These are phyloP conservation scores for Catocala nupta DNA, from an alignment of 2,888 invertebrate species.

Conservation along the genomic window DNA sequence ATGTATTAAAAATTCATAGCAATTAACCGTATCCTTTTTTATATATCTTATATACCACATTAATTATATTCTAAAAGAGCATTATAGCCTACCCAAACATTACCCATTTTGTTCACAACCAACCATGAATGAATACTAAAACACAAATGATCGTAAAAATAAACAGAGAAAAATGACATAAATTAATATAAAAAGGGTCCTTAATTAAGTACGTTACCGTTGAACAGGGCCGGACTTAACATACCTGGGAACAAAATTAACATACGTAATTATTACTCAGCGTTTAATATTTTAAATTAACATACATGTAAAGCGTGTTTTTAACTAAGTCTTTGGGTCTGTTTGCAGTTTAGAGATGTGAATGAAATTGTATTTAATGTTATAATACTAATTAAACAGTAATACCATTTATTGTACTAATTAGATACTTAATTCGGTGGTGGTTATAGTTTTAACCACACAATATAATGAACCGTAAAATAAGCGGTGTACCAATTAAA, in stretches of 20 bases:
- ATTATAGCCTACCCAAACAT: not conserved
- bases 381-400: too few species aligned
- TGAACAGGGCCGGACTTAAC: slow-evolving; percentile 33
- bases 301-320: slow-evolving; percentile 27
- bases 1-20: too few species aligned
- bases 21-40: not conserved
- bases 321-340: slow-evolving; percentile 19
- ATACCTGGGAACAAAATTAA: slow-evolving; percentile 57
- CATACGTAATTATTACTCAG: slow-evolving; percentile 43
- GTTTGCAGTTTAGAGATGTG: not conserved
- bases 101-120: slow-evolving; percentile 10
- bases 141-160: slow-evolving; percentile 5
- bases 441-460: too few species aligned
- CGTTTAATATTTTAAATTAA: slow-evolving; percentile 27
- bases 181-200: slow-evolving; percentile 41
- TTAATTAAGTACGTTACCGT: slow-evolving; percentile 44
- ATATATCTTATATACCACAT: not conserved
- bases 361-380: too few species aligned
- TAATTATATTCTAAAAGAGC: not conserved
- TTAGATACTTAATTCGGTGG: too few species aligned
- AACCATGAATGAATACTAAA: slow-evolving; percentile 9
- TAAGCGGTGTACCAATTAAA: too few species aligned
- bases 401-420: too few species aligned
- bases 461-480: too few species aligned
- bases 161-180: slow-evolving; percentile 28